Percentiles rank a stretch among this genome's conserved stretches.
Conservation (phyloP, 2,888 invertebrate species). For the Pollenia labialis region DNA sequence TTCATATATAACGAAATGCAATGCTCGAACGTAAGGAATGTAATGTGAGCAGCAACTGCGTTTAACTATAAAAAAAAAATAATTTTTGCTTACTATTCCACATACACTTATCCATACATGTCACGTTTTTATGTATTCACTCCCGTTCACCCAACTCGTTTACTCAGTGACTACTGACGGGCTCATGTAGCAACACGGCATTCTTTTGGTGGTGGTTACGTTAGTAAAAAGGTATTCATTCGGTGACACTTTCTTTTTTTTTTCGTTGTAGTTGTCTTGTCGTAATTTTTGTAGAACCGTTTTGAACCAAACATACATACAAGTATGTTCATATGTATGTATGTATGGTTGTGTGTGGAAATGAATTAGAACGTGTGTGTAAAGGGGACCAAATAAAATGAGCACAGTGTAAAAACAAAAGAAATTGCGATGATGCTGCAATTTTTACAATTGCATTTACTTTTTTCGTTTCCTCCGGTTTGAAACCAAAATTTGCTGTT, state of each 20-base stretch:
- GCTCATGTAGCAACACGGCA: neutral
- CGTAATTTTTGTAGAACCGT: conserved; percentile 20
- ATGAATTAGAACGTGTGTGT: neutral
- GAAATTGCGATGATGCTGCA: conserved; percentile 71
- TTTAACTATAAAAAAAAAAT: conserved; percentile 74
- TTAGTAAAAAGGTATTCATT: conserved; percentile 46
- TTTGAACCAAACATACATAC: conserved; percentile 1
- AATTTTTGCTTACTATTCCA: conserved; percentile 31
- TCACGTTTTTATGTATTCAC: neutral
- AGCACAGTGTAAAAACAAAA: conserved; percentile 53
- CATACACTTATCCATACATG: neutral
- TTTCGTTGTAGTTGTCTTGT: neutral
- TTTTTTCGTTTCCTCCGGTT: conserved; percentile 18
- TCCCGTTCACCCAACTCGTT: neutral
- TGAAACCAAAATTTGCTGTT: conserved; percentile 48
- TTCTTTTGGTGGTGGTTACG: conserved; percentile 51
- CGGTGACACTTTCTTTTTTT: conserved; percentile 52
- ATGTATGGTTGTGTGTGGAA: neutral
- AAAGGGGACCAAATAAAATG: conserved; percentile 22
- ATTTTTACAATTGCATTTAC: conserved; percentile 69
- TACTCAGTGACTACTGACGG: neutral
- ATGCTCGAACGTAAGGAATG: conserved; percentile 45
- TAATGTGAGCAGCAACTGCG: conserved; percentile 82
- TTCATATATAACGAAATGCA: conserved; percentile 11
- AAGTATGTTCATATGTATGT: neutral